Conservation (phyloP, 1,140 invertebrate genomes). For the Caerostris darwini region DNA sequence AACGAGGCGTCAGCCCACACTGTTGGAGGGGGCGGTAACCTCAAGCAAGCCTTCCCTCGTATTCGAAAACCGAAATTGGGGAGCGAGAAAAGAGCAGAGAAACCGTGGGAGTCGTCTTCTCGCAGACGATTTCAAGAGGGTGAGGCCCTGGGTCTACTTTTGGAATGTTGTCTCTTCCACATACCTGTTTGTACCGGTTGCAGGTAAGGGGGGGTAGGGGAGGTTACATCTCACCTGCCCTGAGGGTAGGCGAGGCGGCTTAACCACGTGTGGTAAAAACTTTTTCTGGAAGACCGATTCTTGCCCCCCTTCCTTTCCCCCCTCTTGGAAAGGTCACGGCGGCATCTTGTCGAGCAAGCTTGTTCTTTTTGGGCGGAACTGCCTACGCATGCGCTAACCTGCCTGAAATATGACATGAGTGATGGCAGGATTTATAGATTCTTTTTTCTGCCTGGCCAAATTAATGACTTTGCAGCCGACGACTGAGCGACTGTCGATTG, state of each 20-base stretch:
- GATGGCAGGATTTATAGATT: constrained; percentile 7
- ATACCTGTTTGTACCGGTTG: constrained; percentile 74
- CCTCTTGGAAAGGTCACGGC: constrained; percentile 42
- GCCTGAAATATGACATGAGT: background rate
- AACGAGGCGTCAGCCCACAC: constrained; percentile 37
- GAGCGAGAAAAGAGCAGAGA: background rate
- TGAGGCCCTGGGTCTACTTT: constrained; percentile 32
- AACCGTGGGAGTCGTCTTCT: constrained; percentile 53
- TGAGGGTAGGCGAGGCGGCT: constrained; percentile 51
- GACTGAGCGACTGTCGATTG: background rate
- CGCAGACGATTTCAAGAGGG: constrained; percentile 43
- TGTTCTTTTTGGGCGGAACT: constrained; percentile 19
- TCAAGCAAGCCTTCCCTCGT: background rate
- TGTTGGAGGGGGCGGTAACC: background rate
- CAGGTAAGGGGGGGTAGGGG: background rate
- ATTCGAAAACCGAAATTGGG: background rate
- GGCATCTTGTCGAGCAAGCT: constrained; percentile 51
- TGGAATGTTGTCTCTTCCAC: constrained; percentile 65
- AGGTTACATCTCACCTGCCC: constrained; percentile 75
- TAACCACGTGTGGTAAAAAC: constrained; percentile 17
- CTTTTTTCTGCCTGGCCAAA: background rate
- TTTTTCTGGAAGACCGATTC: background rate
- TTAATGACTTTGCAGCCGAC: background rate
- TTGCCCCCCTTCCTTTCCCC: background rate
- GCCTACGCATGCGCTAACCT: constrained; percentile 20